Evolutionary conservation across 1,140 invertebrate genomes (phyloP).

Genomic region (Nixonia krombeini): DNA sequence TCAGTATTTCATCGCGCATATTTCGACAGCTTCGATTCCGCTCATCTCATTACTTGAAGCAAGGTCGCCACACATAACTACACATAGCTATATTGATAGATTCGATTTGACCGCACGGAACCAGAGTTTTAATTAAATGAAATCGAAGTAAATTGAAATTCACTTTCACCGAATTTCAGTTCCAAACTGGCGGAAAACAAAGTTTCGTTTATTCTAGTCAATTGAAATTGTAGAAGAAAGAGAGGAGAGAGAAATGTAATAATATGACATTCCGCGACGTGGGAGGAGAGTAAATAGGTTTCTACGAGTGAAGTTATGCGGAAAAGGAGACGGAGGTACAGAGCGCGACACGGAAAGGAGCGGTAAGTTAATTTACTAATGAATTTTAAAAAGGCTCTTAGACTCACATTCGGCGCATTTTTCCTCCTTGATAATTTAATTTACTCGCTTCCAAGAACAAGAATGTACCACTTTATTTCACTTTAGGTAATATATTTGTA

Average conservation of each 20-base stretch:
- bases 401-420: conserved; percentile 6
- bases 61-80: no score
- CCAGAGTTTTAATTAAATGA: background rate
- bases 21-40: no score
- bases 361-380: conserved; percentile 23
- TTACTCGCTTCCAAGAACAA: conserved; percentile 1
- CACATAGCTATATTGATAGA: background rate
- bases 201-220: background rate
- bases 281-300: background rate
- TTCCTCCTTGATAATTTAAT: conserved; percentile 8
- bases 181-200: background rate
- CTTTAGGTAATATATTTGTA: background rate
- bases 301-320: background rate
- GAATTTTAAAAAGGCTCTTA: conserved; percentile 15
- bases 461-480: background rate
- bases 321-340: conserved; percentile 6
- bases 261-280: background rate
- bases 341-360: background rate
- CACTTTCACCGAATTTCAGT: background rate
- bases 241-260: background rate
- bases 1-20: no score
- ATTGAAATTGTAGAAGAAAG: background rate
- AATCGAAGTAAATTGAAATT: conserved; percentile 6
- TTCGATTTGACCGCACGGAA: conserved; percentile 2
- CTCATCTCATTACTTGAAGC: conserved; percentile 21